These are phyloP conservation scores for Plagodis pulveraria DNA, from an alignment of 2,888 invertebrate genomes.

Conservation along the genomic window DNA sequence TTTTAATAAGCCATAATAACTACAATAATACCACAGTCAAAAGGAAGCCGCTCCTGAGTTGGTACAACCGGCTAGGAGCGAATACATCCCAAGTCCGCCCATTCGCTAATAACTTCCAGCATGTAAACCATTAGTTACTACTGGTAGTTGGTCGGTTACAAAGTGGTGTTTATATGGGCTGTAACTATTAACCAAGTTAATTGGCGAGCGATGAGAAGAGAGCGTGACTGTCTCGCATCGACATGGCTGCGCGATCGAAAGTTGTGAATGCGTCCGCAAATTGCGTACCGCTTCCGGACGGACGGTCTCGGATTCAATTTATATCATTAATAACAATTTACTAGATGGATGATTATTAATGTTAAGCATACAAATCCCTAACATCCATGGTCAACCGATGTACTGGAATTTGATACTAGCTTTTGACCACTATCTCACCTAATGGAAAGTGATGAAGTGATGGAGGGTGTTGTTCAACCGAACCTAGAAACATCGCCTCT, in stretches of 20 bases:
- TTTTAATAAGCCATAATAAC: too few relatives aligned
- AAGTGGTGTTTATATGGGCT: slow-evolving; percentile 34
- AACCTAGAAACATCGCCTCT: too few relatives aligned
- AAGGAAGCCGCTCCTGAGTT: too few relatives aligned
- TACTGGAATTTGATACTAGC: too few relatives aligned
- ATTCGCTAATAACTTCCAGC: neutral
- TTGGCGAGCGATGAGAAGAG: slow-evolving; percentile 62
- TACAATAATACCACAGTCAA: too few relatives aligned
- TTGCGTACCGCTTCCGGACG: slow-evolving; percentile 5
- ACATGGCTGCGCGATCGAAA: slow-evolving; percentile 40
- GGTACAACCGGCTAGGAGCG: neutral
- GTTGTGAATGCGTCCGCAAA: slow-evolving; percentile 21
- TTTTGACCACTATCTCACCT: too few relatives aligned
- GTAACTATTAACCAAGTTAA: slow-evolving; percentile 60
- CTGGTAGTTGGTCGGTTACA: slow-evolving; percentile 7
- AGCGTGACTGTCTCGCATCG: slow-evolving; percentile 56
- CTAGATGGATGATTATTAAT: too few relatives aligned
- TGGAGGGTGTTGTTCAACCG: too few relatives aligned
- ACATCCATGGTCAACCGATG: too few relatives aligned
- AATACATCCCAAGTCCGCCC: neutral
- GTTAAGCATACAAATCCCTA: too few relatives aligned
- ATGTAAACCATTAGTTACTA: neutral
- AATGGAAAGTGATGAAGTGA: too few relatives aligned
- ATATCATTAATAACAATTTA: neutral
- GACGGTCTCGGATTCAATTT: neutral